Conservation (phyloP, 2,888 invertebrate genomes). For the Selenia dentaria region DNA sequence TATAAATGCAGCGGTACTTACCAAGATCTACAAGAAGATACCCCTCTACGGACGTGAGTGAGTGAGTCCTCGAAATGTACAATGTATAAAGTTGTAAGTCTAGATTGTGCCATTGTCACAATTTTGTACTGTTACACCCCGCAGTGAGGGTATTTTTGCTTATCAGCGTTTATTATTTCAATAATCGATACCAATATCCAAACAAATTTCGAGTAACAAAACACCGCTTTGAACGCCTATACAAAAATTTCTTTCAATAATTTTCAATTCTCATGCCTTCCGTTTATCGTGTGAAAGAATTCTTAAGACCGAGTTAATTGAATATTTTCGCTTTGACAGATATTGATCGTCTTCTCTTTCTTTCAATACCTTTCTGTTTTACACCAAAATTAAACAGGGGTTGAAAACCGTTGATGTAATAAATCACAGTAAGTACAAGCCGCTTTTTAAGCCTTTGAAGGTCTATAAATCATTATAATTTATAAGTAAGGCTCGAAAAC, state of each 20-base stretch:
- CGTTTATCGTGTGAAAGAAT: conserved; percentile 72
- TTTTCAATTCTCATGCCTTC: conserved; percentile 71
- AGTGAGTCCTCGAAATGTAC: too few relatives aligned
- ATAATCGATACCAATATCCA: conserved; percentile 46
- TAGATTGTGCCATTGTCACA: too few relatives aligned
- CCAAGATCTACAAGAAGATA: too few relatives aligned
- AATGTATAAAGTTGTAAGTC: too few relatives aligned
- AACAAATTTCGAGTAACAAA: conserved; percentile 60
- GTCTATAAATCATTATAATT: conserved; percentile 70
- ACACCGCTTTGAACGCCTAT: conserved; percentile 56
- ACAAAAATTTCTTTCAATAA: conserved; percentile 68
- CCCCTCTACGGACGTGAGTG: too few relatives aligned
- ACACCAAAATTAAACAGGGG: conserved; percentile 71
- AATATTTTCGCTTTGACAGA: conserved; percentile 73
- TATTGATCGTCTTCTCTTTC: conserved; percentile 72
- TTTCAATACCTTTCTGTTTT: conserved; percentile 73
- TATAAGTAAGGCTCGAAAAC: conserved; percentile 57
- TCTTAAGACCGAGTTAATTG: conserved; percentile 68
- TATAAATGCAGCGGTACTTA: too few relatives aligned
- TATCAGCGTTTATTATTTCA: conserved; percentile 44
- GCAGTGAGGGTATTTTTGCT: conserved; percentile 16
- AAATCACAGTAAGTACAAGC: conserved; percentile 72
- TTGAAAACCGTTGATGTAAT: conserved; percentile 57
- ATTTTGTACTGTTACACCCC: too few relatives aligned
- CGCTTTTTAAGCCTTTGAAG: conserved; percentile 65